Evolutionary conservation across 2,113 vertebrate genomes (phyloP).

Genomic region (Tychaedon coryphoeus): DNA sequence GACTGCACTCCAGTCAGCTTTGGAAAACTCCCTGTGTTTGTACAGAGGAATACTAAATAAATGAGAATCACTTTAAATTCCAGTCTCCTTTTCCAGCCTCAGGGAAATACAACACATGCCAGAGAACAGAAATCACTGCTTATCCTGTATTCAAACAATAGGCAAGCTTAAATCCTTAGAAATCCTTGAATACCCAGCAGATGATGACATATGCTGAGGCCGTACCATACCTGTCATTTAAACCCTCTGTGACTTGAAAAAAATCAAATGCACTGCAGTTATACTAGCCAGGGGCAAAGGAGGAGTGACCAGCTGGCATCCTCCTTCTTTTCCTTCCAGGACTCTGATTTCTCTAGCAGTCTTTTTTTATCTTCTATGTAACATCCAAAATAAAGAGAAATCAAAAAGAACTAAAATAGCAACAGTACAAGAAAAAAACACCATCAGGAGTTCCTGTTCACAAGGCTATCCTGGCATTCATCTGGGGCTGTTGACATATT

Average conservation of each 20-base stretch:
- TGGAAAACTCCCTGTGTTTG: constrained; percentile 48
- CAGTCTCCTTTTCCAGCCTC: constrained; percentile 58
- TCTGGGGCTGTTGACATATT: neutral
- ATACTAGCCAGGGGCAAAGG: neutral
- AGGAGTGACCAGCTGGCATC: neutral
- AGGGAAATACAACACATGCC: constrained; percentile 62
- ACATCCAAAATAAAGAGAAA: neutral
- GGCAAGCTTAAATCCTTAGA: constrained; percentile 24
- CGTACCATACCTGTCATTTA: constrained; percentile 7
- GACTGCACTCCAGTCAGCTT: neutral
- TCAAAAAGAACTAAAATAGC: constrained; percentile 29
- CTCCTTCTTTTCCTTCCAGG: neutral
- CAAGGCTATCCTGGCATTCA: constrained; percentile 29
- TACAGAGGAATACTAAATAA: constrained; percentile 48
- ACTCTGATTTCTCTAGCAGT: neutral
- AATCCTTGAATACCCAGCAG: constrained; percentile 15
- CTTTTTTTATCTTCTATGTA: neutral
- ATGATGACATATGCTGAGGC: constrained; percentile 14
- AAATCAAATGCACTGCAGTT: neutral
- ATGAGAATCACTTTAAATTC: constrained; percentile 52
- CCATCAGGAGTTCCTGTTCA: constrained; percentile 23
- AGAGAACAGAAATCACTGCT: constrained; percentile 21
- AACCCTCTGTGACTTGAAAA: neutral
- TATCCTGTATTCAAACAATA: neutral
- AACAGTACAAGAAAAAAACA: neutral